Base-by-base conservation (phyloP, 2,113 vertebrate species). In the Noctilio leporinus region DNA sequence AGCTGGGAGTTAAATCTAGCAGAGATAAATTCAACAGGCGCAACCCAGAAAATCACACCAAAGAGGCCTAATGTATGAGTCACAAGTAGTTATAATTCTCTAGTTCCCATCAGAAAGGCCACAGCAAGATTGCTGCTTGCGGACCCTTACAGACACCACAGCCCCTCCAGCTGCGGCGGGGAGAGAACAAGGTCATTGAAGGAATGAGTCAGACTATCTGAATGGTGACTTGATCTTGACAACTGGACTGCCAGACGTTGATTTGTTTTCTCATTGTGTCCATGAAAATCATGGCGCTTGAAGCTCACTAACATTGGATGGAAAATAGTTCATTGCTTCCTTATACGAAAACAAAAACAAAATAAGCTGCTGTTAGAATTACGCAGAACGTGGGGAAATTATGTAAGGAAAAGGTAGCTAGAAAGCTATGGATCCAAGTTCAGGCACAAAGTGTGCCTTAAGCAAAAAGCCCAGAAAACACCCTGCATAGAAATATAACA, bases 171-270 rank as follows among this genome's bases (percentile, higher is more conserved):
- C 38, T 65, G 2, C 30, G 17, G 2, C 30, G 17, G 75, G 30
- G 43, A 22, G 7, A 78, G 65, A 62, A 22, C 86, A 89, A 20
- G 47, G 78, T 38, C 38, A 75, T 9, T 2, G 24, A 85, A 82
- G 90, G 67, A 88, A 19, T 16, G 0, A 90, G 67, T 69, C 81
- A 35, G 2, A 64, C 3, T 62, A 62, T 28, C 59, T 30, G 28
- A 62, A 28, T 26, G 30, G 59, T 62, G 59, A 62, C 28, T 62
- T 62, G 24, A 33, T 26, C 28, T 6, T 86, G 89, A 77, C 69
- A 91, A 96, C 94, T 95, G 93, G 77, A 75, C 30, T 96, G 72
- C 84, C 81, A 95, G 94, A 85, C 77, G n/a, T n/a, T n/a, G n/a
- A 83, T 86, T 94, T 90, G 95, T 86, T 91, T 93, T 53, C 33